phyloP scores from a whole-genome alignment of 2,888 invertebrate genomes.

The Agriotes lineatus region DNA sequence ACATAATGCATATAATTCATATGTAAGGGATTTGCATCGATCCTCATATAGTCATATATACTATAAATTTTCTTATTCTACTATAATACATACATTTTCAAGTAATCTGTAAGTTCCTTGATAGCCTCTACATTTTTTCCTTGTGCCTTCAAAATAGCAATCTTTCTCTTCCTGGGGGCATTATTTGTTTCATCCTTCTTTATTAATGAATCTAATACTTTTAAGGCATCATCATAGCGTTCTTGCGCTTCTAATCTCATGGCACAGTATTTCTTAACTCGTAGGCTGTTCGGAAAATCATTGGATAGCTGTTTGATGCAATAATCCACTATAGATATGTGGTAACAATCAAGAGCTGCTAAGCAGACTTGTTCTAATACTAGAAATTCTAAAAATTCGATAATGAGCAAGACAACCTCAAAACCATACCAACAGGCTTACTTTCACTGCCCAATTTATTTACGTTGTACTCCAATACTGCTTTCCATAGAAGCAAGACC shows the following conservation, averaged over 20 bases:
- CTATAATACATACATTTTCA: slow-evolving; percentile 81
- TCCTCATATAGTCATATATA: no score
- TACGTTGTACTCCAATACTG: slow-evolving; percentile 77
- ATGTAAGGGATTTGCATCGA: no score
- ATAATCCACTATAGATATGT: slow-evolving; percentile 80
- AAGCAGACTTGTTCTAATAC: slow-evolving; percentile 95
- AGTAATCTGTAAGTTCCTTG: slow-evolving; percentile 91
- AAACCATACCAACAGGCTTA: no score
- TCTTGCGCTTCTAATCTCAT: slow-evolving; percentile 85
- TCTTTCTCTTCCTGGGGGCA: slow-evolving; percentile 89
- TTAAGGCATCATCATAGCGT: slow-evolving; percentile 87
- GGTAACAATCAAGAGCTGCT: slow-evolving; percentile 91
- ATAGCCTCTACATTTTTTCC: slow-evolving; percentile 89
- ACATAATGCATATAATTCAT: no score
- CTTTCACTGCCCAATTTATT: slow-evolving; percentile 93
- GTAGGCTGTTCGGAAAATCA: slow-evolving; percentile 91
- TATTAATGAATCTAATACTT: slow-evolving; percentile 87
- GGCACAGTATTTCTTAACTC: slow-evolving; percentile 88
- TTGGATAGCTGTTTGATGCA: slow-evolving; percentile 81
- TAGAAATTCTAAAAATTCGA: slow-evolving; percentile 78
- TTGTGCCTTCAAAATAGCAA: slow-evolving; percentile 91
- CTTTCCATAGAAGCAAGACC: slow-evolving; percentile 88
- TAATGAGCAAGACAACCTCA: no score
- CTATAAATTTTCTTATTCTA: not conserved
- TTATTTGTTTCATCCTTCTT: slow-evolving; percentile 93